Evolutionary conservation across 1,140 invertebrate genomes (phyloP), one percentile per base, ranked within the genome.

Genomic region (Trissolcus basalis): DNA sequence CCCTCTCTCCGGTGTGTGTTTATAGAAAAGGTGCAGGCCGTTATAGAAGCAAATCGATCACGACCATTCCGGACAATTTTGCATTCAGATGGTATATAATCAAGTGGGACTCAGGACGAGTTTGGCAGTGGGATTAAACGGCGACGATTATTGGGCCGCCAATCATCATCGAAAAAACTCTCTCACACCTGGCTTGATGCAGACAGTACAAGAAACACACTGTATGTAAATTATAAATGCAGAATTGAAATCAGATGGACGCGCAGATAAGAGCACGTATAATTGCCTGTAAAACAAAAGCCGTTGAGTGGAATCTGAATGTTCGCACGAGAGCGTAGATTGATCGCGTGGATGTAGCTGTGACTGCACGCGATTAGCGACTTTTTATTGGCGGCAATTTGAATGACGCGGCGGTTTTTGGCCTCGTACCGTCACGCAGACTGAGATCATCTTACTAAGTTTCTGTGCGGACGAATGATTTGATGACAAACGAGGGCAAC

Each of bases 401-500:
- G 72, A 69, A 64, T 69, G 69, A 76, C 59, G 54, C 49, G 19
- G 19, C 19, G 64, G 59, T 76, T 60, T 70, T 76, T 76, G 73
- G 54, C 54, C 65, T 69, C 72, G 27, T 69, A 69, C 64, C 72
- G 72, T 75, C 72, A 75, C 72, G 65, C 72, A 69, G 72, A 64
- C 72, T 53, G 48, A 76, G 72, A 76, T 76, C 72, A 58, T 69
- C 55, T 76, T 69, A 76, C 72, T 69, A 6, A 54, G 51, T 76
- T 76, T 69, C 65, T 49, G 60, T 60, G 54, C 65, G 53, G 64
- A 59, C 65, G 59, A 76, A 64, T 76, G 72, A 76, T 35, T 76
- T 54, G 54, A 70, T 70, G 65, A 70, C 65, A 76, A 76, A 76
- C 73, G 60, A 76, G 65, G 65, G 65, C 73, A 67, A 55, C 73